Evolutionary conservation across 35 echinoderm and acorn worm species (phyloP), one percentile per base, ranked within the genome.

Genomic region (Heliocidaris erythrogramma): DNA sequence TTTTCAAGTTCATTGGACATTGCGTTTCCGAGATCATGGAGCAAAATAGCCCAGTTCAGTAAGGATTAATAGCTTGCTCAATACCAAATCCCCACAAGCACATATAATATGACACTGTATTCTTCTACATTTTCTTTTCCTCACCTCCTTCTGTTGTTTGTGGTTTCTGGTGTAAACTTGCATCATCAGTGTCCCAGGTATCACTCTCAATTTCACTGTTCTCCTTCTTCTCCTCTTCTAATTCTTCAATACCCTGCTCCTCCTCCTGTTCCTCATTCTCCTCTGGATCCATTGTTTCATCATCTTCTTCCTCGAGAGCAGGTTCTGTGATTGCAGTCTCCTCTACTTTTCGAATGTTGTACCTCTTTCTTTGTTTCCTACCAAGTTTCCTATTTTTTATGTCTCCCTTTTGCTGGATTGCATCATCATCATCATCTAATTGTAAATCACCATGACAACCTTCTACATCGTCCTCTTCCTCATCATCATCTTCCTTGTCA

Each of bases 401-500:
- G 27, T 27, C 65, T 2, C 3, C 5, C 65, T 78, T 78, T 24
- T 78, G 65, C 18, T 78, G 30, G 56, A 48, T 9, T 9, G 48
- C 49, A 93, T 93, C 92, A 53, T 93, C 92, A 16, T 93, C n/a
- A n/a, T 42, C 92, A 56, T 59, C 47, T 10, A 11, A 31, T 14
- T 93, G 21, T 5, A 48, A 5, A 13, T 49, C 14, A 93, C 10
- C 10, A 93, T 93, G 48, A 27, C 48, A 32, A 93, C 48, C 92
- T 42, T 42, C 35, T 42, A 42, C 35, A 93, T 7, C 92, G 59
- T 59, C 49, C 11, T 93, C 92, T 2, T 93, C 92, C 12, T 93
- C 92, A 93, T 59, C 47, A 59, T 52, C 92, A 13, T 93, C 92
- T 48, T 93, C 92, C 31, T 59, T 49, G 48, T 93, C 92, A 42